Percentiles rank a stretch among this genome's conserved stretches.
Evolutionary conservation across 2,888 invertebrate genomes (phyloP).

Genomic region (Carpatolechia fugitivella): DNA sequence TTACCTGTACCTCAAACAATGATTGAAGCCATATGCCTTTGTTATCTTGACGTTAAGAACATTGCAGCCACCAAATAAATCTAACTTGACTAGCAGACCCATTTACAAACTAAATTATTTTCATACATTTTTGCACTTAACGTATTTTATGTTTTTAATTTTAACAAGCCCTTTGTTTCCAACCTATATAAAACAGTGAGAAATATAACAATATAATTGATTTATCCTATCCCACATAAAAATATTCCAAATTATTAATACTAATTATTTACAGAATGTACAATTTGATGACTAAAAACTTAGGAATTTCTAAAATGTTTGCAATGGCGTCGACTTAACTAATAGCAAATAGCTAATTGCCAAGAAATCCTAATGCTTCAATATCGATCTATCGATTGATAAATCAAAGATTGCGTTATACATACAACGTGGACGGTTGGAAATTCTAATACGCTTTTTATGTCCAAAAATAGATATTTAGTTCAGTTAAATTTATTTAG

Average conservation of each 20-base stretch:
- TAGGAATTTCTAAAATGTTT: constrained; percentile 3
- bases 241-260: not conserved
- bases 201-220: not conserved
- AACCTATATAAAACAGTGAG: too few relatives aligned
- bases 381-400: not conserved
- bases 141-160: too few relatives aligned
- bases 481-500: not conserved
- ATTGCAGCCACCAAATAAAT: constrained; percentile 34
- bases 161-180: too few relatives aligned
- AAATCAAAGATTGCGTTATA: not conserved
- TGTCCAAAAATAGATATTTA: not conserved
- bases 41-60: constrained; percentile 43
- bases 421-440: too few relatives aligned
- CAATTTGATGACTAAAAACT: not conserved
- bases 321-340: constrained; percentile 8
- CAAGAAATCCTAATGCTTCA: constrained; percentile 11
- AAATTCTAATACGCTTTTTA: not conserved
- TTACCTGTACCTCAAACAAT: constrained; percentile 36
- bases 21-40: constrained; percentile 49
- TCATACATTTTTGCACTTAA: not conserved
- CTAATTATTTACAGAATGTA: not conserved
- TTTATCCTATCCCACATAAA: not conserved
- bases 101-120: not conserved
- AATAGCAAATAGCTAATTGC: constrained; percentile 2
- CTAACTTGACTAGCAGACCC: constrained; percentile 10